Evolutionary conservation across 1,140 invertebrate genomes (phyloP).

Genomic region (Mizuhopecten yessoensis): DNA sequence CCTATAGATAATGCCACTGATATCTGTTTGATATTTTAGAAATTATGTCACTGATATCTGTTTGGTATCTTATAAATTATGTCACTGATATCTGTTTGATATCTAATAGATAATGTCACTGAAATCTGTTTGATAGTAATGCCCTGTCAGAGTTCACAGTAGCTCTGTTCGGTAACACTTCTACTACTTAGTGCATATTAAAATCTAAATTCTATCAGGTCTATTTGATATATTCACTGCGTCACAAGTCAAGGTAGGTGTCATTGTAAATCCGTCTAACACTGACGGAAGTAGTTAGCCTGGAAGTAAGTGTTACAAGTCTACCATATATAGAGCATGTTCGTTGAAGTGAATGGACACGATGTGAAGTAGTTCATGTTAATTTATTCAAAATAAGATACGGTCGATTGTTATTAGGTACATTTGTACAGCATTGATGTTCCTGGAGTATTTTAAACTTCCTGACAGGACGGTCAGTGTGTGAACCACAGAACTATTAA

Average conservation of each 20-base stretch:
- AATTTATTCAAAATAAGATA: background rate
- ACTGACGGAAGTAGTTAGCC: background rate
- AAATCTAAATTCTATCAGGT: background rate
- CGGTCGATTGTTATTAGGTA: background rate
- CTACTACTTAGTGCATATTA: too few species aligned
- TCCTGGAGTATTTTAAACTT: background rate
- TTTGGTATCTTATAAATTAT: too few species aligned
- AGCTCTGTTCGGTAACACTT: too few species aligned
- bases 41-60: too few species aligned
- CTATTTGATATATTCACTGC: background rate
- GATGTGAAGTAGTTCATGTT: background rate
- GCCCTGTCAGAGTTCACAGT: too few species aligned
- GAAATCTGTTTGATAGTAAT: too few species aligned
- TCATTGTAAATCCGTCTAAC: background rate
- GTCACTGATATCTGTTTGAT: too few species aligned
- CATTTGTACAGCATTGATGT: too few species aligned
- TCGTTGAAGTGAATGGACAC: background rate
- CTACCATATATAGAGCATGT: background rate
- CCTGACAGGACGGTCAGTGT: background rate
- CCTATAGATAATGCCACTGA: too few species aligned
- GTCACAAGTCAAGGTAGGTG: background rate
- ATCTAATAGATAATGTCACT: too few species aligned
- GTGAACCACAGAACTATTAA: background rate
- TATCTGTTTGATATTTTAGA: too few species aligned
- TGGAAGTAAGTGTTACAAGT: background rate